Base-by-base conservation (phyloP, 1,140 invertebrate genomes). In the Wasmannia auropunctata region DNA sequence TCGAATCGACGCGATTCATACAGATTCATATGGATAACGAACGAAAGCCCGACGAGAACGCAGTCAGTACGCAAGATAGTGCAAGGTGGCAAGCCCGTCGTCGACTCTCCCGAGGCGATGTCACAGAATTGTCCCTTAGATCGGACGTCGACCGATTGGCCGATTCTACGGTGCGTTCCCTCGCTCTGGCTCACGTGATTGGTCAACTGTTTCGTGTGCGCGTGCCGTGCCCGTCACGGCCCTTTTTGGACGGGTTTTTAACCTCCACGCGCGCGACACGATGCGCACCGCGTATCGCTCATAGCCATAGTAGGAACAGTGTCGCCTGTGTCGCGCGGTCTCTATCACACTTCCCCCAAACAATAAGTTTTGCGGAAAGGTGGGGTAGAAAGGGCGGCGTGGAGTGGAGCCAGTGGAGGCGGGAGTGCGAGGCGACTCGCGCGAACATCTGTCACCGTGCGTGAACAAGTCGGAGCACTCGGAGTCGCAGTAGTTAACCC, bases 371-470 rank as follows among this genome's bases (percentile, higher is more conserved):
- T 72, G n/a, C 31, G 31, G 25, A n/a, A 40, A 51, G 88, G 85
- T 72, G 85, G 88, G 80, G 72, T 58, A 87, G 86, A 75, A 85
- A 86, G 54, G 75, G 65, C 51, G 85, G 77, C 69, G 63, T n/a
- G n/a, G n/a, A n/a, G n/a, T n/a, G n/a, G n/a, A n/a, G n/a, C n/a
- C n/a, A n/a, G n/a, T n/a, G 74, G 74, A 72, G 60, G 37, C 40
- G 65, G 54, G 77, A 51, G 43, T 40, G 60, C 31, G n/a, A 56
- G 43, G 86, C 74, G 79, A 81, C 84, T n/a, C 83, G 86, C 65
- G n/a, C 83, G 81, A 90, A 88, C 88, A 90, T 90, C 88, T 90
- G 89, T 90, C 89, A 88, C 88, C 63, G 87, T 80, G 86, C 86
- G n/a, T n/a, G n/a, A n/a, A n/a, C n/a, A n/a, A n/a, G n/a, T n/a